These are phyloP conservation scores for Mirounga angustirostris DNA, from an alignment of 2,113 vertebrate species.

Conservation along the genomic window DNA sequence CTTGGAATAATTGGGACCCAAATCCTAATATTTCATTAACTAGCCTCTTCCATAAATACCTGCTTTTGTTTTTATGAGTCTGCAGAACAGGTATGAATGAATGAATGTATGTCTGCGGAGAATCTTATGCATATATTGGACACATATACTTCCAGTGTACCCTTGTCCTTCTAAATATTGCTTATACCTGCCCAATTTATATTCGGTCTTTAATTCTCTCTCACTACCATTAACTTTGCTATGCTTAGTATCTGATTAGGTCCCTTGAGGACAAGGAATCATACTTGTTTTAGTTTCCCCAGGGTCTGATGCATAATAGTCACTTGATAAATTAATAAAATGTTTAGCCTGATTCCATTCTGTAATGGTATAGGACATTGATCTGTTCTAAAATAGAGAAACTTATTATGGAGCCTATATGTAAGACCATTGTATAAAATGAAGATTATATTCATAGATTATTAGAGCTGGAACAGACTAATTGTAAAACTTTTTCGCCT, in stretches of 20 bases:
- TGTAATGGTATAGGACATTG: neutral
- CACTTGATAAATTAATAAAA: neutral
- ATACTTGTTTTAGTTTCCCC: neutral
- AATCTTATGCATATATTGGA: neutral
- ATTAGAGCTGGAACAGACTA: neutral
- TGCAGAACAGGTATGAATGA: neutral
- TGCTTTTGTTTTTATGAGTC: neutral
- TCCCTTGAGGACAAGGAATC: neutral
- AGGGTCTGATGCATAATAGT: neutral
- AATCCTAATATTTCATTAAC: neutral
- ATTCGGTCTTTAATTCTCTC: neutral
- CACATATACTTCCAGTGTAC: neutral
- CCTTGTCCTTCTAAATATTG: neutral
- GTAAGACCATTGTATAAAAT: neutral
- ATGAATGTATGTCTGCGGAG: neutral
- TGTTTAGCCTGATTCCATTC: neutral
- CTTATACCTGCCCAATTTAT: neutral
- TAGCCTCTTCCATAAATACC: neutral
- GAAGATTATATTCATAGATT: neutral
- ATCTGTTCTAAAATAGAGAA: conserved; percentile 36
- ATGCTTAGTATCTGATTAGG: neutral
- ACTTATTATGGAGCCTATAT: neutral
- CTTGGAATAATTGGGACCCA: conserved; percentile 12
- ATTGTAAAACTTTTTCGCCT: neutral
- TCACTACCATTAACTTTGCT: neutral